Evolutionary conservation across 2,113 vertebrate genomes (phyloP).

Genomic region (Alethe castanea): DNA sequence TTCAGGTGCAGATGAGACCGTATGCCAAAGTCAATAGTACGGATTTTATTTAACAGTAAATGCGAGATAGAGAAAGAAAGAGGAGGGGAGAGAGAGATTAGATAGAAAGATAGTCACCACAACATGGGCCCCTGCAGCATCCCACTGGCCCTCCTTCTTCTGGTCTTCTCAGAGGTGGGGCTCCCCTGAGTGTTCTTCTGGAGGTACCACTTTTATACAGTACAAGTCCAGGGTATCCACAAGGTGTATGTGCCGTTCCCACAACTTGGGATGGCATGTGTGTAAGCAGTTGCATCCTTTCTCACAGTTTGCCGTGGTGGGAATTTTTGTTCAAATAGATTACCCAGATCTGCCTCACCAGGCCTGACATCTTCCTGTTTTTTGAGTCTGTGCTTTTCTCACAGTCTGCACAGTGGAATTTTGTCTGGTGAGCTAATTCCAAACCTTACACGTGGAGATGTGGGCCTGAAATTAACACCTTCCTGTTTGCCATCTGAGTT

Average conservation of each 20-base stretch:
- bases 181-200: neutral
- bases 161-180: neutral
- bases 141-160: neutral
- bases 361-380: neutral
- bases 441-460: neutral
- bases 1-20: neutral
- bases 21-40: neutral
- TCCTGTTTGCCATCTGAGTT: neutral
- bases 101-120: neutral
- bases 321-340: neutral
- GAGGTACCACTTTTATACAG: neutral
- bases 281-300: neutral
- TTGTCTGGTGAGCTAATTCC: neutral
- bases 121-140: neutral
- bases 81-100: neutral
- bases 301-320: neutral
- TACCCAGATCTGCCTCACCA: neutral
- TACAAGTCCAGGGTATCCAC: neutral
- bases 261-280: neutral
- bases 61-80: neutral
- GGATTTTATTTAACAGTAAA: neutral
- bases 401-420: neutral
- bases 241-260: neutral
- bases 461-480: neutral
- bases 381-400: neutral